Evolutionary conservation across 2,888 invertebrate species (phyloP), one percentile per base, ranked within the genome.

Genomic region (Pterostichus niger): DNA sequence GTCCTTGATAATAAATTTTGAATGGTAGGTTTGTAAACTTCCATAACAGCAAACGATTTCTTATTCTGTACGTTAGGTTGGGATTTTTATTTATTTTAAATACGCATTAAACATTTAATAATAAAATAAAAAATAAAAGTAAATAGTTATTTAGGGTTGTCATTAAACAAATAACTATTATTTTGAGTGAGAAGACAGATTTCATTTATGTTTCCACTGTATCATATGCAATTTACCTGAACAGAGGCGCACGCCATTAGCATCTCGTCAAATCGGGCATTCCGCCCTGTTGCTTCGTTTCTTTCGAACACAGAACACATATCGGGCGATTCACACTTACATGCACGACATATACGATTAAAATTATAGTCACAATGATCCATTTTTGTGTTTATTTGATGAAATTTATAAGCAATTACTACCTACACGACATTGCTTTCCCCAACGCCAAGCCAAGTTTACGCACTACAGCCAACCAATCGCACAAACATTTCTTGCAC

Each of bases 221-320:
- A 46, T 75, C 59, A 49, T 46, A 81, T 54, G 52, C 56, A 86
- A 86, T 86, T 88, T 89, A 90, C 90, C 88, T 89, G 88, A 84
- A 90, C 87, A 85, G 90, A 87, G 84, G 90, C 87, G 87, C 90
- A 90, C 86, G 90, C 90, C 90, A 90, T 90, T 89, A 90, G 89
- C 90, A 90, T 90, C 89, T 90, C 90, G 89, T 90, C 89, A 88
- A 90, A 88, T 87, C 89, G 90, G 89, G 89, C 88, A 88, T 87
- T 87, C 83, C 88, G 88, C 84, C 86, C 86, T 71, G 85, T 85
- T 84, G 86, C 86, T 86, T 88, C 88, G 83, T 85, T 86, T 76
- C 85, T 87, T 83, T 88, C 87, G 86, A 89, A 90, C 78, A 90
- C 85, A 11, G 88, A 88, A 84, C 87, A 87, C 89, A 90, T 88